These are phyloP conservation scores for Sipha flava DNA, from an alignment of 1,140 invertebrate species.

Conservation along the genomic window DNA sequence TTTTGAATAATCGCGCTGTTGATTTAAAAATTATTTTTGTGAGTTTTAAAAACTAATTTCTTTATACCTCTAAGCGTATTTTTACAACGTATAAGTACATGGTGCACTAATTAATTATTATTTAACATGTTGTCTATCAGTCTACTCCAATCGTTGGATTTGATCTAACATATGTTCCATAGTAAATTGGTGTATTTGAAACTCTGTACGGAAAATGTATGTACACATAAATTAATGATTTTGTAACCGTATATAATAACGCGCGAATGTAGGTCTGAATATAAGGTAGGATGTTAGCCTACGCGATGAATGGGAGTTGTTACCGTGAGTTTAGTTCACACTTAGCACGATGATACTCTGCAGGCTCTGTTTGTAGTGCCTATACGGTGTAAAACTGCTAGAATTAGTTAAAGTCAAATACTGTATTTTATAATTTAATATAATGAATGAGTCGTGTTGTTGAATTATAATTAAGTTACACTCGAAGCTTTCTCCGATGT, in stretches of 20 bases:
- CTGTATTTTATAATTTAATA: neutral
- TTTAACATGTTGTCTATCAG: neutral
- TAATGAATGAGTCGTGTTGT: conserved; percentile 4
- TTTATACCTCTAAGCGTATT: neutral
- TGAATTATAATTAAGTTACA: conserved; percentile 15
- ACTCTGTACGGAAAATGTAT: neutral
- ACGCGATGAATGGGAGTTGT: neutral
- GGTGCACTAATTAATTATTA: neutral
- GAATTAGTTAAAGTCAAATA: neutral
- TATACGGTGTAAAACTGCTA: neutral
- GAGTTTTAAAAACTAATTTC: neutral
- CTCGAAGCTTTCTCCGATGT: conserved; percentile 5
- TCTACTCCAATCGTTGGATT: neutral
- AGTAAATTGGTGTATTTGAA: neutral
- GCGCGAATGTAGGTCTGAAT: neutral
- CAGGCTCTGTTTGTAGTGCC: neutral
- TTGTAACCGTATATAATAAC: neutral
- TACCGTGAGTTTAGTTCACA: neutral
- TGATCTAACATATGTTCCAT: neutral
- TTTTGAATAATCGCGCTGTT: neutral
- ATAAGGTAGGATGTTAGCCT: neutral
- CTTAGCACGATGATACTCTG: neutral
- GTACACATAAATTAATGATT: neutral
- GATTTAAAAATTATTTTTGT: neutral
- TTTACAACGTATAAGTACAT: neutral